Evolutionary conservation across 2,797 vertebrate genomes (phyloP).

Genomic region (Hypotaenidia okinawae): DNA sequence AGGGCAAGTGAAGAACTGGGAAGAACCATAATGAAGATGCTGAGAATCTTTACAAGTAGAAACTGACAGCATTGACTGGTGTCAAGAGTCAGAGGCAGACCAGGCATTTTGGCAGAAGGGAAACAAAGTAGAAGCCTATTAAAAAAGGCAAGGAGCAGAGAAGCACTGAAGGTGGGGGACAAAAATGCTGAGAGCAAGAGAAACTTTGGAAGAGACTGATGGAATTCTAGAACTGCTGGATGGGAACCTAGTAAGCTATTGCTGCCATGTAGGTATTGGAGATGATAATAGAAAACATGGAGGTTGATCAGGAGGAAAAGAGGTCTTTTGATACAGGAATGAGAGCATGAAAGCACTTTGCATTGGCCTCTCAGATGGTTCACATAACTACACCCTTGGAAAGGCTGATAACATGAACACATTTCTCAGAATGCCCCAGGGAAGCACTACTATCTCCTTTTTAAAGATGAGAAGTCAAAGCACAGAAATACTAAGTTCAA

Average conservation of each 20-base stretch:
- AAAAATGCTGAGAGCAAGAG: not conserved
- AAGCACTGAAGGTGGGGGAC: not conserved
- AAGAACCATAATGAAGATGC: not conserved
- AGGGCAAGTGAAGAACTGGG: not conserved
- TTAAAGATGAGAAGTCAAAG: conserved; percentile 35
- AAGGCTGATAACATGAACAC: not conserved
- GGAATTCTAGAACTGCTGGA: not conserved
- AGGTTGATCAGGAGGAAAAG: not conserved
- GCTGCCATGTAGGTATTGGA: not conserved
- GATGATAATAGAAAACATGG: not conserved
- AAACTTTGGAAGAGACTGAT: not conserved
- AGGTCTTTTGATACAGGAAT: not conserved
- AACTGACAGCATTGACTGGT: not conserved
- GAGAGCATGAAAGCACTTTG: not conserved
- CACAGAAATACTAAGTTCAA: conserved; percentile 7
- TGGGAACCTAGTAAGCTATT: not conserved
- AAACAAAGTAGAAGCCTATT: not conserved
- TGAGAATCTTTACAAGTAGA: not conserved
- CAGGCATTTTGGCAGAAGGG: not conserved
- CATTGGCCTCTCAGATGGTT: not conserved
- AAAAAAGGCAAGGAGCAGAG: not conserved
- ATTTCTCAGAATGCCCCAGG: conserved; percentile 23
- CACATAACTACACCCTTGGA: not conserved
- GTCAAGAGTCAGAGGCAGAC: not conserved
- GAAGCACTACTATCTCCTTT: conserved; percentile 1